Evolutionary conservation across 2,113 vertebrate genomes (phyloP), one percentile per base, ranked within the genome.

Genomic region (Indicator maculatus): DNA sequence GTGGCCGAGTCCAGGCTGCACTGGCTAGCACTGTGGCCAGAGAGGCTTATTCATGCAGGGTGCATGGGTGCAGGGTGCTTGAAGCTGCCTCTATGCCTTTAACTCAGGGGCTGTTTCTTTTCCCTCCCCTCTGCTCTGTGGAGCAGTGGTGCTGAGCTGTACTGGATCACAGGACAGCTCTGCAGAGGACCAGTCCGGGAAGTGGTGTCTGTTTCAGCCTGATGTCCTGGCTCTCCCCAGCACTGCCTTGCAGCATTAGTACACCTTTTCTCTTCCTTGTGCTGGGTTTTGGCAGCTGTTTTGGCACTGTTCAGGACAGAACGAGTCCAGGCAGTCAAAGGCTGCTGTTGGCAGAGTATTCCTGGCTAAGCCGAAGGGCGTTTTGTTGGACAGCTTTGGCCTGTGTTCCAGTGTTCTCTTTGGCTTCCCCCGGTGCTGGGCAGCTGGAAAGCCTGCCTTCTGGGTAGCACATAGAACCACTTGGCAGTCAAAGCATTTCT

Each of bases 241-340:
- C 16, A 9, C 28, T 88, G 79, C 59, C 83, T 86, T 86, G 69
- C 65, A 71, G 80, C 2, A 0, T 53, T 86, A 88, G 60, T 86
- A 64, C 86, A 93, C 80, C 83, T 86, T 93, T 81, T 36, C 78
- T 85, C 75, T 91, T 91, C 56, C 83, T 89, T 1, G 0, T 88
- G 30, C 60, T 83, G 66, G 50, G 26, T 70, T 93, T 90, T 96
- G 92, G 96, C 92, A 93, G 73, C 61, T 86, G 65, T 58, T 86
- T 71, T 90, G 58, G 63, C 89, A 45, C 38, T 77, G 76, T 83
- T 88, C 79, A 83, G 52, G 90, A 93, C 83, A 83, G 76, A 95
- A 90, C 88, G 58, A 83, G 93, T 83, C 80, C 61, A 92, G 92
- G 93, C 95, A 90, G 90, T 81, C 56, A 31, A 59, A 81, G 69